These are phyloP conservation scores for Cosmia pyralina DNA, from an alignment of 2,888 invertebrate genomes.

Conservation along the genomic window DNA sequence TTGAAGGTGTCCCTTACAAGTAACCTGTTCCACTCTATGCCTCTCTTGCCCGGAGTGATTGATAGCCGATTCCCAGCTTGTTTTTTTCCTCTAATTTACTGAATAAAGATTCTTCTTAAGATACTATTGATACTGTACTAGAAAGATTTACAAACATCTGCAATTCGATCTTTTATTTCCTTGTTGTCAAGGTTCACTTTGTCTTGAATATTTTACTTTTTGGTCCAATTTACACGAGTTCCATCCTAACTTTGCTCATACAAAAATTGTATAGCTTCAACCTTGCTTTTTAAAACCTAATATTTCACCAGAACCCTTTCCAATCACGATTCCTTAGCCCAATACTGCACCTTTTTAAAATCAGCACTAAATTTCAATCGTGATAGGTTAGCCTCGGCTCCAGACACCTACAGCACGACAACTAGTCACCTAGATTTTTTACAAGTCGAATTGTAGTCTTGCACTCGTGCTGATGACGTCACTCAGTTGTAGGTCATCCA, in stretches of 20 bases:
- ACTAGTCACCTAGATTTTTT: conserved; percentile 38
- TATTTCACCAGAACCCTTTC: conserved; percentile 16
- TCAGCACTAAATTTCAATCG: conserved; percentile 16
- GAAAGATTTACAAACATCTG: not conserved
- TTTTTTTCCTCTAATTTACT: conserved; percentile 26
- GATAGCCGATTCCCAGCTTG: conserved; percentile 4
- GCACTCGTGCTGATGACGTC: conserved; percentile 41
- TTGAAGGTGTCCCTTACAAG: conserved; percentile 16
- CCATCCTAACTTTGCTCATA: not conserved
- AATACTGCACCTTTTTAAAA: conserved; percentile 10
- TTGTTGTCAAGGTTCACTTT: not conserved
- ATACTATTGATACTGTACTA: not conserved
- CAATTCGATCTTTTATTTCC: not conserved
- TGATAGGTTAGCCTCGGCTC: conserved; percentile 32
- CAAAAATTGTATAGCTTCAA: not conserved
- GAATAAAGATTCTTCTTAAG: not conserved
- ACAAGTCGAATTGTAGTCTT: conserved; percentile 5
- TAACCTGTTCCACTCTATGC: conserved; percentile 15
- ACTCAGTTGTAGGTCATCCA: conserved; percentile 44
- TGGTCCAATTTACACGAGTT: not conserved
- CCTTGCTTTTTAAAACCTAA: conserved; percentile 26
- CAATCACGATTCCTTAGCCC: conserved; percentile 32
- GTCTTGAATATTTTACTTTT: not conserved
- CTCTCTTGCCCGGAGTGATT: conserved; percentile 27
- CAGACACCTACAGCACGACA: conserved; percentile 21